phyloP scores from a whole-genome alignment of 2,888 invertebrate genomes.

The Acanthosepion esculentum region DNA sequence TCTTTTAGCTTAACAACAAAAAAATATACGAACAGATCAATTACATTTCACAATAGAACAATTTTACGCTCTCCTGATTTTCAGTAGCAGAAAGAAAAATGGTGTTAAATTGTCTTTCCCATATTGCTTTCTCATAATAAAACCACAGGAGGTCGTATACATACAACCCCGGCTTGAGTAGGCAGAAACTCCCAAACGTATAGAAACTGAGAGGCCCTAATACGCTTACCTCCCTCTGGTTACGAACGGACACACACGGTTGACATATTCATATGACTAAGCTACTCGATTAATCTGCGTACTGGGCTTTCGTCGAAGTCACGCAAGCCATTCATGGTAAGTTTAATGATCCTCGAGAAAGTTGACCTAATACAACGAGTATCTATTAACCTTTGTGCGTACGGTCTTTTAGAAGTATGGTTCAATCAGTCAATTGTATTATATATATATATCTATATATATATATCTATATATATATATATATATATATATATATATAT shows the following conservation, averaged over 20 bases:
- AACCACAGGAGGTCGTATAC: not conserved
- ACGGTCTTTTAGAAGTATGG: not conserved
- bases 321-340: not conserved
- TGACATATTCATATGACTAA: not conserved
- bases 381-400: not conserved
- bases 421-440: not conserved
- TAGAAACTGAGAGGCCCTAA: not conserved
- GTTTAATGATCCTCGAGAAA: not conserved
- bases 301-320: not conserved
- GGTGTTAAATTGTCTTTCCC: not conserved
- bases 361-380: not conserved
- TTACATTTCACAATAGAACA: not conserved
- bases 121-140: not conserved
- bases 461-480: not conserved
- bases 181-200: not conserved
- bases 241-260: not conserved
- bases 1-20: too few relatives aligned
- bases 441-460: not conserved
- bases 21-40: not conserved
- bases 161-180: not conserved
- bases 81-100: not conserved
- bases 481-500: not conserved
- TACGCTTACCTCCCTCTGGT: not conserved
- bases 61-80: not conserved
- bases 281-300: not conserved